phyloP scores from a whole-genome alignment of 2,888 invertebrate genomes.

The Poecilobothrus nobilitatus region DNA sequence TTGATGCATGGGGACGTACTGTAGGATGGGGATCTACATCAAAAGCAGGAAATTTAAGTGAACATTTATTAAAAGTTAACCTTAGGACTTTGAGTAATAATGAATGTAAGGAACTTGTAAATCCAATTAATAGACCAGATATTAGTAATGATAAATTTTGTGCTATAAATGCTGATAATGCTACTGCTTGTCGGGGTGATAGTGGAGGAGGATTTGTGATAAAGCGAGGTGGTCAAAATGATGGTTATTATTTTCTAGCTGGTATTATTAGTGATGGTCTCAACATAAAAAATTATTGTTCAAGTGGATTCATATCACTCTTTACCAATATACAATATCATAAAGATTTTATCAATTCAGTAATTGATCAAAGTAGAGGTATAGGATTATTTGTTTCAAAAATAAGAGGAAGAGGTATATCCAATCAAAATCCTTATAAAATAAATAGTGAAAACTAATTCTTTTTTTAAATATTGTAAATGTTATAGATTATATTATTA shows the following conservation, averaged over 20 bases:
- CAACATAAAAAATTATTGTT: neutral
- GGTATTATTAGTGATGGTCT: neutral
- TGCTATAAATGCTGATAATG: neutral
- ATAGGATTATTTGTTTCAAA: too few relatives aligned
- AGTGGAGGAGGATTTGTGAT: slow-evolving; percentile 16
- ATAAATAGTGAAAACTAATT: too few relatives aligned
- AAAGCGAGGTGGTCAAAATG: neutral
- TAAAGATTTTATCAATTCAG: too few relatives aligned
- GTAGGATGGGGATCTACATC: slow-evolving; percentile 19
- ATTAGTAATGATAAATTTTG: slow-evolving; percentile 18
- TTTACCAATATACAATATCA: too few relatives aligned
- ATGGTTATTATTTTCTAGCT: neutral
- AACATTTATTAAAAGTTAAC: slow-evolving; percentile 15
- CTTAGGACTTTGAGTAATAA: slow-evolving; percentile 15
- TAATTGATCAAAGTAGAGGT: too few relatives aligned
- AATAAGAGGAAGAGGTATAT: too few relatives aligned
- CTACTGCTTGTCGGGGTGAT: slow-evolving; percentile 17
- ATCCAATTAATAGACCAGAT: slow-evolving; percentile 8
- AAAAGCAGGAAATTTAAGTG: neutral
- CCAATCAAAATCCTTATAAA: too few relatives aligned
- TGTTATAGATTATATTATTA: too few relatives aligned
- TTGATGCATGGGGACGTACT: slow-evolving; percentile 11
- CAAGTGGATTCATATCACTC: too few relatives aligned
- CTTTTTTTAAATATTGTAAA: too few relatives aligned
- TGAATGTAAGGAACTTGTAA: slow-evolving; percentile 10